Evolutionary conservation across 2,888 invertebrate species (phyloP), one percentile per base, ranked within the genome.

Genomic region (Onchidella celtica): DNA sequence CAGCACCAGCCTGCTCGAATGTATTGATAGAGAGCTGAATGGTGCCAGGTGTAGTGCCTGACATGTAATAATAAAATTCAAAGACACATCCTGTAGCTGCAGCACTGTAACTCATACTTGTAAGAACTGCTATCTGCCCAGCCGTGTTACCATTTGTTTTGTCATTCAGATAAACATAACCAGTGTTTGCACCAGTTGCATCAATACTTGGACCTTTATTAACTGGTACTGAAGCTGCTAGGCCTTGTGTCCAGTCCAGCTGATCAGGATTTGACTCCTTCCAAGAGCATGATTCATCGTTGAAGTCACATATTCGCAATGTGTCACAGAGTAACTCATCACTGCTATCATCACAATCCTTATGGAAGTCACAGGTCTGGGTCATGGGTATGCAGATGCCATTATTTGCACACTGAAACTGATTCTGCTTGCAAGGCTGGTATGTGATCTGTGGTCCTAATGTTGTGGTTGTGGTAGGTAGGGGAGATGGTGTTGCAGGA

Each of bases 221-320:
- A 55, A 29, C 32, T 21, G 61, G 36, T n/a, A 82, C 32, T 9
- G 70, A 21, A 34, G 32, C 17, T 6, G 82, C 40, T 6, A 17
- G 34, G 3, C 59, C 87, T 73, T 89, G 83, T n/a, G 75, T 78
- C 91, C 91, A 92, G 83, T 91, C 88, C 85, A 91, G 86, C n/a
- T 83, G 77, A 85, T 90, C 89, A 2, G 84, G 55, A 6, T 80
- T 40, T 32, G 85, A 83, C 69, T 90, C 89, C 6, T 61, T 69
- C 91, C 90, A 92, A 4, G 90, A 89, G 86, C 92, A 92, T 4
- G 84, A 79, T 47, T 84, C 88, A 29, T 84, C 85, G 80, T 91
- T 90, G 87, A 92, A 92, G 27, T 88, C 84, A 84, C 92, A 92
- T 0, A 86, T 72, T 3, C 40, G 63, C 3, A 59, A 72, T 34